phyloP scores from a whole-genome alignment of 2,888 invertebrate species.

The Cyclophora punctaria region DNA sequence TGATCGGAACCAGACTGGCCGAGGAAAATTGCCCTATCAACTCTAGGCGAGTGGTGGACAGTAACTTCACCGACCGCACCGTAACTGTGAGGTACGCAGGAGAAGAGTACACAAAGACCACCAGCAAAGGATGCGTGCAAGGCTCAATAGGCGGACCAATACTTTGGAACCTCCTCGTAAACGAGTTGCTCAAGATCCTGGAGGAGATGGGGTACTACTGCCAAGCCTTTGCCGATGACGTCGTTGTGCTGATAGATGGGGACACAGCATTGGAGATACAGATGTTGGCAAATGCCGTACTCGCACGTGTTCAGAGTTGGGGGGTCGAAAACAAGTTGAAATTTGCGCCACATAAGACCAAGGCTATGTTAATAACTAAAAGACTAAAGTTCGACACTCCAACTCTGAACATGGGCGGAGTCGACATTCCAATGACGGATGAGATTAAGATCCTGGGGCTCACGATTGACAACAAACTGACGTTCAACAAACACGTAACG shows the following conservation, averaged over 20 bases:
- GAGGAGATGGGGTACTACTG: background rate
- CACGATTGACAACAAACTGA: background rate
- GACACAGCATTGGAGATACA: constrained; percentile 4
- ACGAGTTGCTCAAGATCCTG: constrained; percentile 5
- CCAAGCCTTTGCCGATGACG: constrained; percentile 13
- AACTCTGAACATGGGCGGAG: background rate
- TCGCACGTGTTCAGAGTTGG: constrained; percentile 7
- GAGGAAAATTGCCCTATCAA: constrained; percentile 4
- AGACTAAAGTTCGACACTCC: background rate
- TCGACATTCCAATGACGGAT: too few species aligned
- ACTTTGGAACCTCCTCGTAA: constrained; percentile 14
- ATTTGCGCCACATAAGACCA: background rate
- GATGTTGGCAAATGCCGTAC: constrained; percentile 9
- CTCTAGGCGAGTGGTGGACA: constrained; percentile 1
- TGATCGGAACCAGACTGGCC: constrained; percentile 1
- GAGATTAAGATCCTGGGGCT: background rate
- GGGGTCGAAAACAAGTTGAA: constrained; percentile 6
- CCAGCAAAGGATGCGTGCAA: constrained; percentile 6
- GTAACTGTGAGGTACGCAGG: background rate
- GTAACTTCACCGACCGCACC: constrained; percentile 3
- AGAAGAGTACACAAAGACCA: background rate
- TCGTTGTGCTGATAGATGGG: constrained; percentile 6
- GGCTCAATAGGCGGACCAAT: constrained; percentile 11
- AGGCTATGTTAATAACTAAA: background rate
- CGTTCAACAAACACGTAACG: background rate